Evolutionary conservation across 2,888 invertebrate species (phyloP).

Genomic region (Ariolimax columbianus): DNA sequence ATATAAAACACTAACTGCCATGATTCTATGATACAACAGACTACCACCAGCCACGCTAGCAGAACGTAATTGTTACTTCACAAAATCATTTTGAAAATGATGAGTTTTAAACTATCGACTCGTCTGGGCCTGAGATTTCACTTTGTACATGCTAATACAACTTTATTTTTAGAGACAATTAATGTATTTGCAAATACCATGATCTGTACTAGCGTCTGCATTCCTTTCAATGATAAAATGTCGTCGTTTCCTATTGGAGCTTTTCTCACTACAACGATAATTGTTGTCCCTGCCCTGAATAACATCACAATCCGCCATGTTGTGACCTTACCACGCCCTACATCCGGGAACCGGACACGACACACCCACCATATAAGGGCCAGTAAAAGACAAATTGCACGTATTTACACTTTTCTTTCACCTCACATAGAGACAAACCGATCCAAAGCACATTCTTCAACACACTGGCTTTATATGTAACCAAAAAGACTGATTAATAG

Average conservation of each 20-base stretch:
- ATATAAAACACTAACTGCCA: too few species aligned
- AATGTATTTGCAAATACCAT: slow-evolving; percentile 8
- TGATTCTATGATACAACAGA: too few species aligned
- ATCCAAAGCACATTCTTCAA: too few species aligned
- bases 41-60: too few species aligned
- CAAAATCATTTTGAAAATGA: too few species aligned
- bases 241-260: slow-evolving; percentile 18
- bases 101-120: too few species aligned
- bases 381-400: too few species aligned
- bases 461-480: too few species aligned
- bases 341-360: slow-evolving; percentile 58
- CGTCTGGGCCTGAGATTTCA: not conserved
- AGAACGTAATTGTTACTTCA: too few species aligned
- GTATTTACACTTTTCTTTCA: too few species aligned
- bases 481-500: too few species aligned
- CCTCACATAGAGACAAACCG: too few species aligned
- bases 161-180: not conserved
- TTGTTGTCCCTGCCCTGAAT: slow-evolving; percentile 32
- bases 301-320: slow-evolving; percentile 55
- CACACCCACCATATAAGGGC: slow-evolving; percentile 57
- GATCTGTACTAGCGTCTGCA: not conserved
- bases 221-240: not conserved
- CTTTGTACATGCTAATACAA: not conserved
- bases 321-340: slow-evolving; percentile 59
- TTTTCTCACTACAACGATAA: slow-evolving; percentile 5